A percentile compares a stretch with the other conserved stretches of the same genome.
These are phyloP conservation scores for Dendrocopos noguchii DNA, from an alignment of 2,113 vertebrate genomes.

Conservation along the genomic window DNA sequence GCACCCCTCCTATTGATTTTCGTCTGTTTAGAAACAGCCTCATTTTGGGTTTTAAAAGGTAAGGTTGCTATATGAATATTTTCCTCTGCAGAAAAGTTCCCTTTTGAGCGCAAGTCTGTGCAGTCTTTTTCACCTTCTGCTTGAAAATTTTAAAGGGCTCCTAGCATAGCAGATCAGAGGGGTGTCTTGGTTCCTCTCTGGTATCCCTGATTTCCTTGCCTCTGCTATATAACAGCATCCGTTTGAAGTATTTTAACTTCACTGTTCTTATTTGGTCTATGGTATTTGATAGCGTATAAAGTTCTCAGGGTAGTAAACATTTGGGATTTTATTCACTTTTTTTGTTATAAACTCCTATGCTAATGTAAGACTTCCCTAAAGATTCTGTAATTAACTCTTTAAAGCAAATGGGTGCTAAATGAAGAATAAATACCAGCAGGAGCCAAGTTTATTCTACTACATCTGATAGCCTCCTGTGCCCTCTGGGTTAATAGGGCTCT, in stretches of 20 bases:
- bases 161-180: neutral
- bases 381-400: neutral
- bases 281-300: neutral
- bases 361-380: neutral
- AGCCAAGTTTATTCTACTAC: neutral
- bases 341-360: neutral
- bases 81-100: neutral
- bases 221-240: neutral
- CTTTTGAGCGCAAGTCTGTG: neutral
- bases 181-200: neutral
- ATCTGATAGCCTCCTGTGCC: neutral
- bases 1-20: conserved; percentile 67
- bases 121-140: neutral
- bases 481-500: neutral
- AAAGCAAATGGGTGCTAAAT: neutral
- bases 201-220: neutral
- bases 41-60: conserved; percentile 84
- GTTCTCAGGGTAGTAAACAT: neutral
- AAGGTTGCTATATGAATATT: conserved; percentile 57
- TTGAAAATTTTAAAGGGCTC: neutral
- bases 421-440: neutral
- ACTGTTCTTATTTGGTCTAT: neutral
- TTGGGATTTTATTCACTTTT: neutral
- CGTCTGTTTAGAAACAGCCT: conserved; percentile 76
- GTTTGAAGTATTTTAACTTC: neutral